These are phyloP conservation scores for Alces alces DNA, from an alignment of 2,113 vertebrate species.

Conservation along the genomic window DNA sequence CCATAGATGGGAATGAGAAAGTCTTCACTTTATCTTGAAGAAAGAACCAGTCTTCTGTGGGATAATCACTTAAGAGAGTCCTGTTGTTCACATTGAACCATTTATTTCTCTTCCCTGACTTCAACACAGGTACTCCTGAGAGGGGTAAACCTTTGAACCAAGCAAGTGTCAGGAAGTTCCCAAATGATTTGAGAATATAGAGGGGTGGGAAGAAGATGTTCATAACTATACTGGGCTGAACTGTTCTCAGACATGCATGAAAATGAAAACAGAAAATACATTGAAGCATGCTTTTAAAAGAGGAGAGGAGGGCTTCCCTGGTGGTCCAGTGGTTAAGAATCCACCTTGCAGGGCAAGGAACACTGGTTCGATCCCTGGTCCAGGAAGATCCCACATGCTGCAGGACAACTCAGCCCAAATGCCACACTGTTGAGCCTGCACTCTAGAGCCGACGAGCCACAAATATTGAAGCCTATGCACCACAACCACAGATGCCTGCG, in stretches of 20 bases:
- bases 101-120: background rate
- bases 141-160: background rate
- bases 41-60: background rate
- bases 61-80: background rate
- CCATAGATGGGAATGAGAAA: background rate
- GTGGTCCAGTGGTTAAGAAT: background rate
- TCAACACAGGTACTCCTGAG: background rate
- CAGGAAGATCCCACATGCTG: background rate
- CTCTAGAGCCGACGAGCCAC: background rate
- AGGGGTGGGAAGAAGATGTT: background rate
- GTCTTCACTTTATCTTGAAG: background rate
- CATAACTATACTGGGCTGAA: background rate
- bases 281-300: background rate
- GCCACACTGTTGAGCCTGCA: background rate
- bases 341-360: background rate
- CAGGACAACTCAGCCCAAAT: background rate
- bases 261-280: background rate
- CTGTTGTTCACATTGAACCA: background rate
- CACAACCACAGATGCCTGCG: background rate
- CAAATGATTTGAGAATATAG: background rate
- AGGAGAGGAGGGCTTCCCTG: background rate
- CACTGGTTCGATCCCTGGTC: background rate
- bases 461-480: background rate
- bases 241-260: background rate
- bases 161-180: background rate